Conservation (phyloP, 2,888 invertebrate species). For the Chymomyza fuscimana region DNA sequence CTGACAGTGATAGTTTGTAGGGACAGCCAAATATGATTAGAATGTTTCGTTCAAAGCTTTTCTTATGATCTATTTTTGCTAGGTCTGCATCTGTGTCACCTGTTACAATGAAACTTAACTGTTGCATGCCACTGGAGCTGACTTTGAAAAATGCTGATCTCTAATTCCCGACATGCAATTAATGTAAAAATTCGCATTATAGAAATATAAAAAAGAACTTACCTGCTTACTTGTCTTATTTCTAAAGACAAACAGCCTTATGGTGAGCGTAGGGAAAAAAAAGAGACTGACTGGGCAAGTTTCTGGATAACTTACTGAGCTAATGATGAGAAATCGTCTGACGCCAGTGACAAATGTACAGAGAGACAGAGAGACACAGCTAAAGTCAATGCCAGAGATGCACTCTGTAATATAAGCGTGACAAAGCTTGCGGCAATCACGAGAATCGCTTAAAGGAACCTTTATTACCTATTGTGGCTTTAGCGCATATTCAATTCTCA, state of each 20-base stretch:
- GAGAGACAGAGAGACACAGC: neutral
- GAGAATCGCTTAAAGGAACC: neutral
- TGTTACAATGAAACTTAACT: neutral
- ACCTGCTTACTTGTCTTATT: neutral
- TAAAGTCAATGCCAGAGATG: neutral
- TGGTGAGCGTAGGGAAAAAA: neutral
- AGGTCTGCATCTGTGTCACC: neutral
- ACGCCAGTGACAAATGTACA: neutral
- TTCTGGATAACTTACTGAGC: neutral
- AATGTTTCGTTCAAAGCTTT: too few relatives aligned
- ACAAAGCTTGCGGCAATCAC: neutral
- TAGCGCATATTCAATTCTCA: too few relatives aligned
- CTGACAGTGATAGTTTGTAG: too few relatives aligned
- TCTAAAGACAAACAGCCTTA: neutral
- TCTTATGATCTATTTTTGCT: too few relatives aligned
- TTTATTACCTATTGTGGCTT: too few relatives aligned
- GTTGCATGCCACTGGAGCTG: neutral
- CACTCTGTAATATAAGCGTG: neutral
- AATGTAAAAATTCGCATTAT: neutral
- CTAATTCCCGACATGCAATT: neutral
- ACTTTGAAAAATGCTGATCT: neutral
- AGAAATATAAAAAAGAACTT: neutral
- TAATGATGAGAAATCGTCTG: neutral
- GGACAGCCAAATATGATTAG: too few relatives aligned
- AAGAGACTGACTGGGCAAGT: neutral